Evolutionary conservation across 2,797 vertebrate species (phyloP).

Genomic region (Glyptemys insculpta): DNA sequence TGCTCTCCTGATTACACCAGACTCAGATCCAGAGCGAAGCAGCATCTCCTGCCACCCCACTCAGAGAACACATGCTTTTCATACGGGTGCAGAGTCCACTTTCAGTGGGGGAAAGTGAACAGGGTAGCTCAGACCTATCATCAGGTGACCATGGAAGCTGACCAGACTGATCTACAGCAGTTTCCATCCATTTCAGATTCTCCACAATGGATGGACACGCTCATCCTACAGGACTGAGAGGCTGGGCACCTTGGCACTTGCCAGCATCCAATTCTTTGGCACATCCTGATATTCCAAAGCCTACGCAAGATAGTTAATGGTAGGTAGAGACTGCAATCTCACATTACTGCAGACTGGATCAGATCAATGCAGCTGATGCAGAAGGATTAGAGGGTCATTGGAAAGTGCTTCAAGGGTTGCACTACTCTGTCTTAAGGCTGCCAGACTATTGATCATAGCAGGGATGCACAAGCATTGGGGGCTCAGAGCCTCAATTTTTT

Average conservation of each 20-base stretch:
- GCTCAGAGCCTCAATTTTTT: not conserved
- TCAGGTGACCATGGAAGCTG: not conserved
- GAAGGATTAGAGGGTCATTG: conserved; percentile 33
- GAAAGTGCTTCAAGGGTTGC: not conserved
- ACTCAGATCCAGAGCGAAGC: not conserved
- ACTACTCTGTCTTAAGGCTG: conserved; percentile 35
- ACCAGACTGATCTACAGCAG: not conserved
- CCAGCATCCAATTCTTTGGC: not conserved
- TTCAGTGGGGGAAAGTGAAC: not conserved
- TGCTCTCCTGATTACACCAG: not conserved
- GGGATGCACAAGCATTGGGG: conserved; percentile 31
- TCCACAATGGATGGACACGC: not conserved
- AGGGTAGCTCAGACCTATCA: not conserved
- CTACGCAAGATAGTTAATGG: not conserved
- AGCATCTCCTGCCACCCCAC: not conserved
- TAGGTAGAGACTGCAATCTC: conserved; percentile 20
- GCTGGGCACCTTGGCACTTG: not conserved
- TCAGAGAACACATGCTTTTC: not conserved
- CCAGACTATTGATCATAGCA: conserved; percentile 34
- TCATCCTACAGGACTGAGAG: not conserved
- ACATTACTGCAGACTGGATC: conserved; percentile 41
- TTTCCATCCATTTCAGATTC: not conserved
- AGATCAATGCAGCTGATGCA: conserved; percentile 45
- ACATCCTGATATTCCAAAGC: not conserved
- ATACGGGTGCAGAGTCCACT: not conserved